Evolutionary conservation across 1,140 invertebrate genomes (phyloP), one percentile per base, ranked within the genome.

Genomic region (Tetranychus cinnabarinus): DNA sequence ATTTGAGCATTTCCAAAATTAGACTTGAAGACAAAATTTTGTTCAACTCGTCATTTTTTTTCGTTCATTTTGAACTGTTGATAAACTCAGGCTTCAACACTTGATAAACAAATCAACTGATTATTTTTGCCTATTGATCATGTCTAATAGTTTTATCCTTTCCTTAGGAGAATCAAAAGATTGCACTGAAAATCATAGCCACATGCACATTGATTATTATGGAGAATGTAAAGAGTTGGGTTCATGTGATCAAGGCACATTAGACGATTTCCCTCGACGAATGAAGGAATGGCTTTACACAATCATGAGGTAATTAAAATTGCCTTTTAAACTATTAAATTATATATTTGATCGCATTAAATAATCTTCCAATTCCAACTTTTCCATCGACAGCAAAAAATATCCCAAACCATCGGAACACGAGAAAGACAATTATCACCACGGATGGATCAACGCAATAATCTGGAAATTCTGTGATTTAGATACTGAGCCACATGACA

Each of bases 231-330:
- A 64, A 72, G 63, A 67, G 13, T 66, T 68, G 4, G 68, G 83
- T 80, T 77, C 79, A 66, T 95, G 90, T 72, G 78, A 77, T 36
- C 77, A 82, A 45, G 83, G 82, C 62, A 86, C 93, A 71, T 84
- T 92, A 81, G 75, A 79, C 5, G 88, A 92, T 74, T 92, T 91
- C 72, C 88, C 88, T 33, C 78, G 88, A 34, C 79, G 90, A 66
- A 95, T 95, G 89, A 80, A 88, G 50, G 90, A 95, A 68, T 95
- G 90, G 90, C 79, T 95, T 7, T 95, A 91, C 77, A 90, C 91
- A 77, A 85, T 93, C 58, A 89, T 92, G 88, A 80, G 86, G 62
- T 89, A 93, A 74, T 77, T 15, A 52, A 50, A 15, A 50, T 23
- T 23, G 23, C 23, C 15, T 46, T 46, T 46, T 46, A 15, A 46